Base-by-base conservation (phyloP, 2,113 vertebrate species). In the Gobiocypris rarus region DNA sequence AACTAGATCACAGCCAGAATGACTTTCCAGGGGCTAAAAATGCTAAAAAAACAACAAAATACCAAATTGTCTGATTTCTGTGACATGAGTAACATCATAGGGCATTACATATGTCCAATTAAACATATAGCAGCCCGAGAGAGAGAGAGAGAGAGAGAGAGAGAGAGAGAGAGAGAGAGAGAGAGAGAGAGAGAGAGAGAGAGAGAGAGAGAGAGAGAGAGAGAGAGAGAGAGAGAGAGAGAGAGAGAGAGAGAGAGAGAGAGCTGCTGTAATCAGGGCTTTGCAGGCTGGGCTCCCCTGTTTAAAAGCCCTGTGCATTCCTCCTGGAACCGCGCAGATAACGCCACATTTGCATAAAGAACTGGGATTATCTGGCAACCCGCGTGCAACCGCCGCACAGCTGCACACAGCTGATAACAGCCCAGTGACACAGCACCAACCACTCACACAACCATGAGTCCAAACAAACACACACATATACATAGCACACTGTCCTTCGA, bases 311-410 rank as follows among this genome's bases (percentile, higher is more conserved):
- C 89, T 86, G 89, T 69, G 74, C 87, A 88, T 90, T 91, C 89
- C 91, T 92, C 88, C 92, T 87, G 90, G 86, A 88, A 91, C 90
- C 26, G 1, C 61, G 13, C 86, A 45, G 84, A 93, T 91, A 92
- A 92, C 85, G 89, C 83, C 83, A 85, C 91, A 95, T 94, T 93
- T 94, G 91, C 90, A 91, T 93, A 89, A 83, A 89, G 91, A 90
- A 87, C 90, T 76, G 63, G 91, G 92, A 92, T 93, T 94, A 94
- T 92, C 92, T 93, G 93, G 92, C 92, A 91, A 92, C 89, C 92
- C 90, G 89, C 63, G 90, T 85, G 86, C 84, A 87, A 86, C 89
- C 86, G 90, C 86, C 87, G 86, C 75, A 67, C 90, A 90, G 90
- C 91, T 92, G 89, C 86, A 89, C 85, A 83, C 52, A 89, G 91